These are phyloP conservation scores for Monarcha castaneiventris DNA, from an alignment of 2,113 vertebrate genomes.

Conservation along the genomic window DNA sequence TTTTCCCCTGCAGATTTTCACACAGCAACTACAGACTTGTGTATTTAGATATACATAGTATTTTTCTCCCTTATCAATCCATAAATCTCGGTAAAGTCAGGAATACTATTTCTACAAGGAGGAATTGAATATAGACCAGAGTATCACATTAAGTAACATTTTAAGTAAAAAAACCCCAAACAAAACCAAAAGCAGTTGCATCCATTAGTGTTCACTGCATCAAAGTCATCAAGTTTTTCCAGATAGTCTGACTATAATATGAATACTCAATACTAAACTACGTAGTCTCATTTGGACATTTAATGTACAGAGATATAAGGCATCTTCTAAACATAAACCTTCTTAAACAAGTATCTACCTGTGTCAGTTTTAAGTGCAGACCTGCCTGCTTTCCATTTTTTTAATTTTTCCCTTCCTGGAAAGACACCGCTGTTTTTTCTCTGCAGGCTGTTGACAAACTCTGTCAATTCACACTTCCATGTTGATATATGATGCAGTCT, in stretches of 20 bases:
- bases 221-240: neutral
- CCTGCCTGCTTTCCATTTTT: conserved; percentile 82
- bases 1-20: neutral
- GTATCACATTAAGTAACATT: neutral
- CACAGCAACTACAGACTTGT: neutral
- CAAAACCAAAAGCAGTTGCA: neutral
- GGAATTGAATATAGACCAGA: neutral
- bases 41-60: neutral
- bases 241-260: neutral
- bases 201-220: neutral
- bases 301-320: neutral
- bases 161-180: neutral
- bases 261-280: neutral
- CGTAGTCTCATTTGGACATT: neutral
- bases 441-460: conserved; percentile 91
- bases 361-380: conserved; percentile 77
- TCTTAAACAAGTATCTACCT: conserved; percentile 76
- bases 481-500: conserved; percentile 96
- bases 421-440: conserved; percentile 80
- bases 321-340: conserved; percentile 48
- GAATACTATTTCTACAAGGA: neutral
- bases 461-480: conserved; percentile 91
- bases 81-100: neutral
- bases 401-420: conserved; percentile 91
- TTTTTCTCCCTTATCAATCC: neutral